A percentile compares a stretch with the other conserved stretches of the same genome.
These are phyloP conservation scores for Alauda arvensis DNA, from an alignment of 2,797 vertebrate genomes.

Conservation along the genomic window DNA sequence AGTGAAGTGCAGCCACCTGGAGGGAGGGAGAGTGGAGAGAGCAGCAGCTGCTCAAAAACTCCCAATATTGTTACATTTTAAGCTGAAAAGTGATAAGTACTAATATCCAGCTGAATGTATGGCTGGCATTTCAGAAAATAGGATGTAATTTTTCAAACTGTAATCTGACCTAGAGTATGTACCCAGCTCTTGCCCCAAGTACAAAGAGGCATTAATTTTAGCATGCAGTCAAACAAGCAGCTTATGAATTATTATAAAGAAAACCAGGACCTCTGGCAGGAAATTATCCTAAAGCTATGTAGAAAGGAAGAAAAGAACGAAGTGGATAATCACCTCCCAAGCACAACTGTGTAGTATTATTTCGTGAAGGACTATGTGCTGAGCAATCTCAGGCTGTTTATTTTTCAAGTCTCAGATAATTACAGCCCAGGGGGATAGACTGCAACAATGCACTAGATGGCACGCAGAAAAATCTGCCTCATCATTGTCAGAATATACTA, in stretches of 20 bases:
- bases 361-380: background rate
- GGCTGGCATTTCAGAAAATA: constrained; percentile 14
- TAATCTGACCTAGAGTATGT: constrained; percentile 4
- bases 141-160: constrained; percentile 38
- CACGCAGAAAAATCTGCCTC: background rate
- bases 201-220: constrained; percentile 34
- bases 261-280: constrained; percentile 23
- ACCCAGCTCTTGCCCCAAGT: background rate
- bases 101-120: constrained; percentile 1
- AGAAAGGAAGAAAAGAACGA: constrained; percentile 13
- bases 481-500: background rate
- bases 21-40: background rate
- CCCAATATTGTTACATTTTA: background rate
- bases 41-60: constrained; percentile 31
- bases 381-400: constrained; percentile 1
- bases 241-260: constrained; percentile 22
- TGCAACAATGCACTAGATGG: background rate
- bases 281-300: constrained; percentile 7
- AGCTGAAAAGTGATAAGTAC: constrained; percentile 9
- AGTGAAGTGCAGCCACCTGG: constrained; percentile 43
- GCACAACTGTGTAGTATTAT: background rate
- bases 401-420: background rate
- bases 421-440: background rate
- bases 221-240: background rate
- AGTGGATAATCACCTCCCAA: constrained; percentile 20